These are phyloP conservation scores for Tapirus indicus DNA, from an alignment of 2,797 vertebrate species.

Conservation along the genomic window DNA sequence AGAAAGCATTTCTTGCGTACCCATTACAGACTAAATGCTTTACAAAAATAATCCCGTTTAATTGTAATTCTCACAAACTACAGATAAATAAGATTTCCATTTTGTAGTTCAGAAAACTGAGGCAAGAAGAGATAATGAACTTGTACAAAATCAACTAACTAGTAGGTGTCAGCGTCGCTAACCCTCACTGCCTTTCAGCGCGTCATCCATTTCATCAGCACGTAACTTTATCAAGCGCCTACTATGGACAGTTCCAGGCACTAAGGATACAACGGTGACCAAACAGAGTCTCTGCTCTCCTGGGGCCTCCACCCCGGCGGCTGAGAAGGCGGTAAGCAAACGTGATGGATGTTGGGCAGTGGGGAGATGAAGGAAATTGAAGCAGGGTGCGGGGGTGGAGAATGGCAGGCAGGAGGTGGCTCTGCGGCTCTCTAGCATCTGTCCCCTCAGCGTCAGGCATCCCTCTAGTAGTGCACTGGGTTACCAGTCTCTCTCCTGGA, in stretches of 20 bases:
- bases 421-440: accelerated
- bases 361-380: neutral
- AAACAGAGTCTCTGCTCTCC: neutral
- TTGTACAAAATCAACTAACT: neutral
- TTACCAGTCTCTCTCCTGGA: neutral
- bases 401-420: neutral
- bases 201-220: neutral
- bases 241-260: neutral
- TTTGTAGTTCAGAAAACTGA: neutral
- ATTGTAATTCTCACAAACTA: neutral
- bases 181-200: neutral
- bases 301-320: neutral
- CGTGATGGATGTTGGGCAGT: neutral
- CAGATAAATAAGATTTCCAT: neutral
- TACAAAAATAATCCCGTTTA: neutral
- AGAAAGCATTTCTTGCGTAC: neutral
- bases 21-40: neutral
- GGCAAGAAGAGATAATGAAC: neutral
- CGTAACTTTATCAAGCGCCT: neutral
- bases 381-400: neutral
- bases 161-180: too few species aligned
- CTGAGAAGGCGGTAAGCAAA: neutral
- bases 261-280: neutral
- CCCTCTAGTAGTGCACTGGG: neutral
- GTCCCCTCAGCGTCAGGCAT: neutral